phyloP scores from a whole-genome alignment of 2,797 vertebrate species.

The Dromococcyx pavoninus region DNA sequence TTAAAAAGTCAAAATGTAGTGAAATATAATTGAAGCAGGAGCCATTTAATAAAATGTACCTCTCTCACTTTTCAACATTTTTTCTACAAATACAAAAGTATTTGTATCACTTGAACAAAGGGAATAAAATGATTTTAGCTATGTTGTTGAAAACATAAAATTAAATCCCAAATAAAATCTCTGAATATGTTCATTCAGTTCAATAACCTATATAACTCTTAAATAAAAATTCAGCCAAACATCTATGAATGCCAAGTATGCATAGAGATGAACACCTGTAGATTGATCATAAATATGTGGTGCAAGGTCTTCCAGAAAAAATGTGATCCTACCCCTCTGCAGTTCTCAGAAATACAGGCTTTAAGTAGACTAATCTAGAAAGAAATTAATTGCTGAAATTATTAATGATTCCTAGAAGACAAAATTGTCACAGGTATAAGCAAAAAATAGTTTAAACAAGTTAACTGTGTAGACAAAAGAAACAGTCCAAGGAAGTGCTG shows the following conservation, averaged over 20 bases:
- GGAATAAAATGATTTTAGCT: neutral
- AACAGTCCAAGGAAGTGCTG: neutral
- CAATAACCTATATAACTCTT: neutral
- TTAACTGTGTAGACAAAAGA: neutral
- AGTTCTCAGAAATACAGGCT: neutral
- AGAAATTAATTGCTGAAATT: neutral
- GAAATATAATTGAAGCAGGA: neutral
- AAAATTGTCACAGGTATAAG: neutral
- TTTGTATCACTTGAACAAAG: neutral
- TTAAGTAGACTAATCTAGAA: neutral
- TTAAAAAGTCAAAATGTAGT: neutral
- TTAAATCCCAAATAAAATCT: neutral
- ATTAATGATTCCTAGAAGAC: neutral
- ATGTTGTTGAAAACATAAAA: neutral
- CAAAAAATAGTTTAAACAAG: neutral
- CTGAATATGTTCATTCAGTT: neutral
- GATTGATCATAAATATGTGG: neutral
- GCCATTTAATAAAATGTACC: neutral
- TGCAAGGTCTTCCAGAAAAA: neutral
- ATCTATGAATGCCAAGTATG: neutral
- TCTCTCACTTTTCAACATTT: neutral
- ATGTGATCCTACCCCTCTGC: neutral
- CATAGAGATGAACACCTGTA: neutral
- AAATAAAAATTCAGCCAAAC: neutral
- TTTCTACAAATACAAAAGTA: neutral